A percentile compares a stretch with the other conserved stretches of the same genome.
Evolutionary conservation across 2,113 vertebrate genomes (phyloP).

Genomic region (Laticauda colubrina): DNA sequence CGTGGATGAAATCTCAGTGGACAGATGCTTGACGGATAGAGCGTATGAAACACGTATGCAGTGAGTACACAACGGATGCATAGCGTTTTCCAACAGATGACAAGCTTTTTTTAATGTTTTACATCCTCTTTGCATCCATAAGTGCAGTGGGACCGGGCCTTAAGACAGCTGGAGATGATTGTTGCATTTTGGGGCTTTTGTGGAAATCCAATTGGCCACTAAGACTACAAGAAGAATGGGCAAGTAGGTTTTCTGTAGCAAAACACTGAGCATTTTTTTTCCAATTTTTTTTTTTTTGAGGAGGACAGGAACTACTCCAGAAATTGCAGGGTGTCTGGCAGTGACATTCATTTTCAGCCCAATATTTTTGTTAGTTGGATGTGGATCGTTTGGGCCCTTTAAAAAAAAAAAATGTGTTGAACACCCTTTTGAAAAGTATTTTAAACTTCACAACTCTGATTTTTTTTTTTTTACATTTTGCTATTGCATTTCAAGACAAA

Average conservation of each 20-base stretch:
- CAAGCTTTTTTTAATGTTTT: too few species aligned
- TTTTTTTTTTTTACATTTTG: not conserved
- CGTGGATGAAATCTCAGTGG: too few species aligned
- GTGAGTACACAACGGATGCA: too few species aligned
- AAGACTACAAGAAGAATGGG: not conserved
- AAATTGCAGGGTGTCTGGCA: not conserved
- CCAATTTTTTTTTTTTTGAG: not conserved
- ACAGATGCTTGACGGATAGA: too few species aligned
- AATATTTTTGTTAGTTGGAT: not conserved
- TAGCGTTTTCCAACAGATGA: too few species aligned
- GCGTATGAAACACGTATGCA: too few species aligned
- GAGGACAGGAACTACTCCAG: not conserved
- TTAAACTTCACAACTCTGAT: not conserved
- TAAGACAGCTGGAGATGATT: too few species aligned
- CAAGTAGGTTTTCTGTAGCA: not conserved
- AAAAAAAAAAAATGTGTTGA: not conserved
- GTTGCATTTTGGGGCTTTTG: not conserved
- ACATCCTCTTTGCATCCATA: too few species aligned
- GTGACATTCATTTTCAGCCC: not conserved
- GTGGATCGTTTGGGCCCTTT: not conserved
- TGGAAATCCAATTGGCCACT: not conserved
- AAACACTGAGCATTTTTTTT: not conserved
- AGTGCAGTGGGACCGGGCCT: too few species aligned
- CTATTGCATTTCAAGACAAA: not conserved
- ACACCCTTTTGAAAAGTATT: not conserved